Base-by-base conservation (phyloP, 2,797 vertebrate genomes). In the Columba guinea region DNA sequence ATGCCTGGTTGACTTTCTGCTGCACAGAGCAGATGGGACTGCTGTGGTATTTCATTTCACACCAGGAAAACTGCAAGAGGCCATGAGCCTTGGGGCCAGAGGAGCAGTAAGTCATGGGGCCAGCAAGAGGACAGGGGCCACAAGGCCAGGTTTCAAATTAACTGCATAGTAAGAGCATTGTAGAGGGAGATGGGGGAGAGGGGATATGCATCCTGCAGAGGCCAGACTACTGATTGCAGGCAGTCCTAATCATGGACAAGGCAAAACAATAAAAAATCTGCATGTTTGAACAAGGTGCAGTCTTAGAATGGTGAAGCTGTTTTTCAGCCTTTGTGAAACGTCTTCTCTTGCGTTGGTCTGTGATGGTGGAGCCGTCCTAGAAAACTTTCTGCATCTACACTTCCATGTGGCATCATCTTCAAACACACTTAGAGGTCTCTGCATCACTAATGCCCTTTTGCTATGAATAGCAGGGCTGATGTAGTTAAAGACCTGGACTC, bases 61-160 rank as follows among this genome's bases (percentile, higher is more conserved):
- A 68, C 24, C 15, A 71, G 74, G 63, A 75, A 73, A 71, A 46
- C 46, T 55, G 46, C 53, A 58, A 92, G 55, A 22, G 53, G 49
- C 65, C 1, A 0, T 14, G 84, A 60, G 81, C 41, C 62, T 84
- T 56, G 27, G 28, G 53, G 58, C 14, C 70, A 89, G 68, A 93
- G 44, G 10, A 89, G 70, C 35, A 84, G 55, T 69, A 87, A 92
- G 64, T 89, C 87, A 84, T 21, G 39, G 24, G 44, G 60, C 86
- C 79, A 79, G 55, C 19, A 85, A 91, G 68, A 90, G 53, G 86
- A 46, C 53, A 86, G 53, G 30, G 78, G 62, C 81, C 78, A 68
- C 8, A 12, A 77, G 77, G 51, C 58, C 41, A 92, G 46, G 51
- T 91, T 90, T 93, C 74, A 89, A 93, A 92, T 87, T 60, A 84